Base-by-base conservation (phyloP, 1,140 invertebrate genomes). In the Chrysoperla carnea region DNA sequence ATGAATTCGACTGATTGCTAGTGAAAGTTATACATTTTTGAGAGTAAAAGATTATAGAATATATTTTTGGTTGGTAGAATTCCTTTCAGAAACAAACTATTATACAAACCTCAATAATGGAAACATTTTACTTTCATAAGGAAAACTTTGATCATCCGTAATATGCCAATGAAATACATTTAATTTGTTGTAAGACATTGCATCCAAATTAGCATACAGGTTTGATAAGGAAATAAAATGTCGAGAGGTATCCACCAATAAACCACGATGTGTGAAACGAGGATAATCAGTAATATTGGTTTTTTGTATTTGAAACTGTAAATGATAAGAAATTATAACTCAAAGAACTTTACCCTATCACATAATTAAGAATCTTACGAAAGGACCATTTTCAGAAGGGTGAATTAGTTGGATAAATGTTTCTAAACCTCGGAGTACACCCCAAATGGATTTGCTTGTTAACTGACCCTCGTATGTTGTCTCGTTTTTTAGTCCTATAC, bases 81-180 rank as follows among this genome's bases (percentile, higher is more conserved):
- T 3, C 17, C 17, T 23, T 23, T 23, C 17, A 5, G 5, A 23
- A 23, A 23, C 5, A 23, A 23, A 3, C 17, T 6, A 4, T 33
- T 33, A 33, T 11, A 33, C n/a, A 11, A 9, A 78, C 76, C 76
- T 82, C 12, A 86, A 54, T 39, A 74, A 61, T 1, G 89, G 89
- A 64, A 78, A 94, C 31, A 52, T 64, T 39, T 54, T 58, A 51
- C 85, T 91, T 42, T 79, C 64, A 57, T 84, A 94, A 0, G 91
- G 88, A 60, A 94, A 95, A 48, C 84, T 82, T 48, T 87, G 80
- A 56, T 92, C 86, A 58, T 95, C 91, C 0, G 85, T 78, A 15
- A 95, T 84, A 58, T 95, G 90, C 90, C 90, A 95, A 57, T 94
- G 90, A 44, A 95, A 79, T 0, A 93, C 86, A 60, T 94, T 94